Evolutionary conservation across 2,113 vertebrate genomes (phyloP).

Genomic region (Silurus meridionalis): DNA sequence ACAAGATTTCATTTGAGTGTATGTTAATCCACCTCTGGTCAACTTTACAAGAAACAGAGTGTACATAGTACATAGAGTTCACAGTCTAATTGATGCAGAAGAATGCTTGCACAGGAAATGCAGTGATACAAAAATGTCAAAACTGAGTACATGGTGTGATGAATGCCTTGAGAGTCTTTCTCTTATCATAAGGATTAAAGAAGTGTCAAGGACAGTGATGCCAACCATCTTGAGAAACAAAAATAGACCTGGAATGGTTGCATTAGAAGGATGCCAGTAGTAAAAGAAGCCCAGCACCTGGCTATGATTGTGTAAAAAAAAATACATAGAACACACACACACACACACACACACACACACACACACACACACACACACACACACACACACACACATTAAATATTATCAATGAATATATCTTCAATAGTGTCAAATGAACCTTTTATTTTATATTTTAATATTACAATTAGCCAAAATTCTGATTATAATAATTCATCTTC

Average conservation of each 20-base stretch:
- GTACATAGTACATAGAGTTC: neutral
- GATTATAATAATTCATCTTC: neutral
- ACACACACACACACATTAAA: no score
- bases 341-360: no score
- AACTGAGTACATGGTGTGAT: neutral
- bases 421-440: neutral
- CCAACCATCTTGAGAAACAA: neutral
- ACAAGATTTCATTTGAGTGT: neutral
- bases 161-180: neutral
- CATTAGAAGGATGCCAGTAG: neutral
- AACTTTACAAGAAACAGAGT: neutral
- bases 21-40: neutral
- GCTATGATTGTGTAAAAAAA: neutral
- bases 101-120: neutral
- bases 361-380: no score
- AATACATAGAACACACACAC: no score
- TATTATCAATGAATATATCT: neutral
- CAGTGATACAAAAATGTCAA: neutral
- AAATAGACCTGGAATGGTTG: conserved; percentile 3
- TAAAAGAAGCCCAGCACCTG: neutral
- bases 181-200: neutral
- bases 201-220: neutral
- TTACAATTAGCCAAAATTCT: neutral
- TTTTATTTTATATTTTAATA: neutral
- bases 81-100: neutral